These are phyloP conservation scores for Argya squamiceps DNA, from an alignment of 2,797 vertebrate genomes.

Conservation along the genomic window DNA sequence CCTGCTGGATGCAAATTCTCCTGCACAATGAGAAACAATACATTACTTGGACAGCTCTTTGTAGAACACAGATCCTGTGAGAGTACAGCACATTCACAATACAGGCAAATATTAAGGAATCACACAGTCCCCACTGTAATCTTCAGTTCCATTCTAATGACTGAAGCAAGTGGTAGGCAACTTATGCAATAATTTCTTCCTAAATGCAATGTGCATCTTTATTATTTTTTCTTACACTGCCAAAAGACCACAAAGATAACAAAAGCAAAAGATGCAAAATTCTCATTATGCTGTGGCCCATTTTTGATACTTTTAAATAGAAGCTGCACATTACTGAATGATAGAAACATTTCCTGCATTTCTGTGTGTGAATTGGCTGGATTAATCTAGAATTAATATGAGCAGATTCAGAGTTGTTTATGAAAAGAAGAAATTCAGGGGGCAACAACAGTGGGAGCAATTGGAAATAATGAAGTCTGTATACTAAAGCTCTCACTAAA, in stretches of 20 bases:
- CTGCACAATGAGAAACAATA: conserved; percentile 74
- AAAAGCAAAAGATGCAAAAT: not conserved
- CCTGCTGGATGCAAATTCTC: conserved; percentile 82
- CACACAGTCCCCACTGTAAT: not conserved
- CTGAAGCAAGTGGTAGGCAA: not conserved
- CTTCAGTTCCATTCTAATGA: not conserved
- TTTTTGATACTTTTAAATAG: not conserved
- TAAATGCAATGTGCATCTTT: not conserved
- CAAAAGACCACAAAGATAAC: not conserved
- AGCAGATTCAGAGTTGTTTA: not conserved
- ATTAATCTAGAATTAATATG: not conserved
- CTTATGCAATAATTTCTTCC: not conserved
- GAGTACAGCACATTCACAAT: not conserved
- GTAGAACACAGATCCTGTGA: not conserved
- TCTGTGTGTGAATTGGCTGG: not conserved
- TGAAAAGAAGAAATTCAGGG: not conserved
- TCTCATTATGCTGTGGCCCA: not conserved
- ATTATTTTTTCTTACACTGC: not conserved
- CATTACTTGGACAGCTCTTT: conserved; percentile 48
- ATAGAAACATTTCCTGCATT: not conserved
- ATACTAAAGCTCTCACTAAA: not conserved
- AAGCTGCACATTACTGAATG: not conserved
- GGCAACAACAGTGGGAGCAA: not conserved
- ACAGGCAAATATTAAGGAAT: not conserved
- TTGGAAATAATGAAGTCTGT: not conserved